phyloP scores from a whole-genome alignment of 2,888 invertebrate species.

The Limnephilus lunatus region DNA sequence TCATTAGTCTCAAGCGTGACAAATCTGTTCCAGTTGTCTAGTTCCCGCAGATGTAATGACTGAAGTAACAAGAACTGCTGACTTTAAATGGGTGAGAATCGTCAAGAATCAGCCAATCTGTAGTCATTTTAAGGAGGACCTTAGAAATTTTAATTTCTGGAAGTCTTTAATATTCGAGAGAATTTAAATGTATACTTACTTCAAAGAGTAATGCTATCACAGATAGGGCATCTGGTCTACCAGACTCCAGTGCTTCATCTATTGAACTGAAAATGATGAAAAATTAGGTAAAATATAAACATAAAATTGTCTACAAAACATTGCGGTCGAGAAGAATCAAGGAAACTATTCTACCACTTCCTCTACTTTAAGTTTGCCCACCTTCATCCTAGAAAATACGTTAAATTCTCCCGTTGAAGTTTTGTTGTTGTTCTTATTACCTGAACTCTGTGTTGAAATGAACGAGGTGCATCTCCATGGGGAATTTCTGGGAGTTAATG shows the following conservation, averaged over 20 bases:
- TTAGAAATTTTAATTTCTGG: too few relatives aligned
- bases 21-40: not conserved
- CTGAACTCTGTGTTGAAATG: slow-evolving; percentile 68
- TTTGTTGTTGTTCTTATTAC: not conserved
- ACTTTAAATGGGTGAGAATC: too few relatives aligned
- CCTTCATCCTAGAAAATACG: not conserved
- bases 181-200: slow-evolving; percentile 67
- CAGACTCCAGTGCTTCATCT: not conserved
- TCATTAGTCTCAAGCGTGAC: not conserved
- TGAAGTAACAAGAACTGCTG: too few relatives aligned
- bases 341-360: too few relatives aligned
- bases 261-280: slow-evolving; percentile 21
- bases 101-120: too few relatives aligned
- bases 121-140: too few relatives aligned
- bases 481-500: slow-evolving; percentile 75
- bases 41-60: too few relatives aligned
- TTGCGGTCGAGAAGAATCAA: too few relatives aligned
- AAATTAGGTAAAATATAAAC: not conserved
- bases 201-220: slow-evolving; percentile 75
- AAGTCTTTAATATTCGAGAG: not conserved
- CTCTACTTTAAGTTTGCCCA: too few relatives aligned
- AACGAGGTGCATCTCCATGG: slow-evolving; percentile 78
- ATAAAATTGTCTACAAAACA: too few relatives aligned
- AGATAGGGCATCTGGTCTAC: slow-evolving; percentile 70
- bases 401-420: not conserved